These are phyloP conservation scores for Brachionus paranguensis DNA, from an alignment of 1,140 invertebrate genomes.

Conservation along the genomic window DNA sequence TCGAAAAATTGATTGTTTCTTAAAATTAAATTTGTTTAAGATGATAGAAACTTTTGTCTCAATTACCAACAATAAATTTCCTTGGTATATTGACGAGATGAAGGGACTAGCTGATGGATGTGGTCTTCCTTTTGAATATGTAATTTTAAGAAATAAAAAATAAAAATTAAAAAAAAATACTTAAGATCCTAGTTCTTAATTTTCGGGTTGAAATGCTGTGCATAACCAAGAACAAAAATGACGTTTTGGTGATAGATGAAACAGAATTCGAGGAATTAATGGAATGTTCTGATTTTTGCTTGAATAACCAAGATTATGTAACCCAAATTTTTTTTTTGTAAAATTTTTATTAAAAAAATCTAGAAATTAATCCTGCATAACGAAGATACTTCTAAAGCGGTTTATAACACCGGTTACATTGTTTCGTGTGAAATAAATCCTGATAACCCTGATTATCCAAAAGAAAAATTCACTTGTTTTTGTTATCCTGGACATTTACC, in stretches of 20 bases:
- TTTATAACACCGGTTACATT: conserved; percentile 13
- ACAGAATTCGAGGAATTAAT: background rate
- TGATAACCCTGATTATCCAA: background rate
- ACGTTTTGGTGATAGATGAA: background rate
- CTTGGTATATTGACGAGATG: conserved; percentile 40
- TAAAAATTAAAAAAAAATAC: background rate
- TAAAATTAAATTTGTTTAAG: background rate
- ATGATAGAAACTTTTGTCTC: background rate
- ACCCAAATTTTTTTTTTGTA: background rate
- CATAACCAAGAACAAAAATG: background rate
- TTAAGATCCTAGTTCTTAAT: conserved; percentile 6
- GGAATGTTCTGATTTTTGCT: conserved; percentile 20
- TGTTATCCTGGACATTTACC: conserved; percentile 38
- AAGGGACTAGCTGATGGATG: conserved; percentile 14
- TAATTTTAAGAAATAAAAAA: background rate
- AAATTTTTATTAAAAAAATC: background rate
- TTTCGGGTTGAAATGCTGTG: conserved; percentile 17
- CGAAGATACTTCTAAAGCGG: conserved; percentile 7
- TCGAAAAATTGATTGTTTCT: background rate
- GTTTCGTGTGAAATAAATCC: background rate
- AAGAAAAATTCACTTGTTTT: conserved; percentile 32
- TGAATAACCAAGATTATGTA: conserved; percentile 15
- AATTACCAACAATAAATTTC: background rate
- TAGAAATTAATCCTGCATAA: conserved; percentile 35
- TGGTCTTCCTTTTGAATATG: conserved; percentile 16